Base-by-base conservation (phyloP, 2,797 vertebrate species). In the Zalophus californianus region DNA sequence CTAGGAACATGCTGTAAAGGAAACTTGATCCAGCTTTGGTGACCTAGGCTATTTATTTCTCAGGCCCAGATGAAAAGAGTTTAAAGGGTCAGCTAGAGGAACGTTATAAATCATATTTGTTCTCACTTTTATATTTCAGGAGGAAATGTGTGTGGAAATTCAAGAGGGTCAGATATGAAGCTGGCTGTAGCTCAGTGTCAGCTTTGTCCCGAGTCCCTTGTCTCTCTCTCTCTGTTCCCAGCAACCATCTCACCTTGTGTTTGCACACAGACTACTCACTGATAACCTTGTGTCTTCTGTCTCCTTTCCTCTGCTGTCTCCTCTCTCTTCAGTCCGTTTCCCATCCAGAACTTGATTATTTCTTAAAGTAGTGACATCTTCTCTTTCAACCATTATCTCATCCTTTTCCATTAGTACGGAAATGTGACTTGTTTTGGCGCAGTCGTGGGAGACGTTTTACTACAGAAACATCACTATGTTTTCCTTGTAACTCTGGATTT, bases 91-190 rank as follows among this genome's bases (percentile, higher is more conserved):
- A 91, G 64, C 20, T 79, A 86, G 52, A 94, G 35, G 66, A 93
- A 86, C 38, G 38, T 73, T 64, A 68, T 86, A 86, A 91, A 84
- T 88, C 38, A 60, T 58, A 75, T 73, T 91, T 86, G 32, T 96
- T 88, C 89, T 97, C 21, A 60, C 23, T 78, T 90, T 96, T 88
- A 32, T 68, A 75, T 96, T 92, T 96, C 29, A 62, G 44, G 32
- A 89, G n/a, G 91, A 79, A 89, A 87, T 80, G 56, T 73, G 15
- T 70, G 20, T 77, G 21, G 75, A 94, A 86, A 77, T 93, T 72
- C 68, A 78, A 82, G 70, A 90, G 12, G 3, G 35, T 96, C 60
- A n/a, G 79, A 72, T 78, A 84, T 79, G 73, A 94, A 95, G 48
- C 38, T 73, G 80, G 7, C 44, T 78, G n/a, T 68, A 77, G 48